Conservation (phyloP, 2,113 vertebrate genomes). For the Cheilinus undulatus region DNA sequence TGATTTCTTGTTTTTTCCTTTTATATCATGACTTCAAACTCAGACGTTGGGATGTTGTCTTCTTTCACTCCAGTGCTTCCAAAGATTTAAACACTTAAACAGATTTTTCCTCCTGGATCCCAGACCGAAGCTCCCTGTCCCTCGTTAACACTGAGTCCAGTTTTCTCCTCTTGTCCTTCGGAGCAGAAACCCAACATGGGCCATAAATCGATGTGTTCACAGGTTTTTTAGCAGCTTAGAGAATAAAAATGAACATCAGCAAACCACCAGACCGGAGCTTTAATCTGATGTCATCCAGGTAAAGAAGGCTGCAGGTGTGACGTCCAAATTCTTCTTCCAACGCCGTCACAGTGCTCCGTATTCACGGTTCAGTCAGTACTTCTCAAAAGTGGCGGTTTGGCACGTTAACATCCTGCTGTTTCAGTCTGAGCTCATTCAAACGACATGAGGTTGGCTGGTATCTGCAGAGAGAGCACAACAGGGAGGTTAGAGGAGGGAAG, state of each 20-base stretch:
- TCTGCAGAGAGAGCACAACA: conserved; percentile 81
- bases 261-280: conserved; percentile 2
- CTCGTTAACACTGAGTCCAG: background rate
- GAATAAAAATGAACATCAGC: conserved; percentile 17
- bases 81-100: background rate
- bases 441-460: conserved; percentile 96
- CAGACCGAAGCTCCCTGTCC: background rate
- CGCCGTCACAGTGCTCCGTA: conserved; percentile 2
- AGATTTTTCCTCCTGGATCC: background rate
- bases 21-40: too few relatives aligned
- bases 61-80: too few relatives aligned
- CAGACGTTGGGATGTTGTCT: too few relatives aligned
- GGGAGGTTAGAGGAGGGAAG: too few relatives aligned
- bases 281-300: background rate
- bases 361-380: conserved; percentile 9
- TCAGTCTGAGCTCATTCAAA: conserved; percentile 86
- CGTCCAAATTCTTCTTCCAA: conserved; percentile 8
- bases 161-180: conserved; percentile 15
- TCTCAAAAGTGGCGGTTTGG: conserved; percentile 77
- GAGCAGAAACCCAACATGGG: conserved; percentile 65
- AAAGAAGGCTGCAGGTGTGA: background rate
- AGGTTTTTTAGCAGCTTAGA: conserved; percentile 55
- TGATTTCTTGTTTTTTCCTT: too few relatives aligned
- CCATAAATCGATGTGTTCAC: conserved; percentile 28
- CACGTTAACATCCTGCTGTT: conserved; percentile 77